These are phyloP conservation scores for Tridacna gigas DNA, from an alignment of 2,888 invertebrate genomes.

Conservation along the genomic window DNA sequence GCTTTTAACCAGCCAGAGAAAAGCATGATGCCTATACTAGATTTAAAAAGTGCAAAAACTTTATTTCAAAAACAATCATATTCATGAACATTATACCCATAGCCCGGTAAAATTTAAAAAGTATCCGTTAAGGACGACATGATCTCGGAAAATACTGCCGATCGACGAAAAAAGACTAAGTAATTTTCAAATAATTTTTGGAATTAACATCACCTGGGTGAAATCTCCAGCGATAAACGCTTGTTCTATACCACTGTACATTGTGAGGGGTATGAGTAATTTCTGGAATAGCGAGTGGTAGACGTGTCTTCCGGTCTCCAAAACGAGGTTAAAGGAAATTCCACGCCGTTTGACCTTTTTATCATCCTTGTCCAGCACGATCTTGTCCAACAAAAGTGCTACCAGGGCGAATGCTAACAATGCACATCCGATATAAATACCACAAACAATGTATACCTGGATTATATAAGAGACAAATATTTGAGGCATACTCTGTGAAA, in stretches of 20 bases:
- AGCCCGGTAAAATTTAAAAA: no score
- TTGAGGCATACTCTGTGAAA: no score
- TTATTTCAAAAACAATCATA: no score
- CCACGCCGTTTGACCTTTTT: conserved; percentile 36
- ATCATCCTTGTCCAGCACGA: conserved; percentile 78
- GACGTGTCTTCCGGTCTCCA: conserved; percentile 93
- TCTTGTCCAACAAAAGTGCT: conserved; percentile 92
- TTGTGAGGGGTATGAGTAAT: conserved; percentile 95
- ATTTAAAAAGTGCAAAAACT: no score
- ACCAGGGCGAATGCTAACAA: conserved; percentile 94
- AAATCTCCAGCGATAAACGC: conserved; percentile 95
- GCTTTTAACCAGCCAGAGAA: no score
- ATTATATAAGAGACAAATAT: neutral
- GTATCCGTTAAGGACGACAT: no score
- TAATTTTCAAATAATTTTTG: no score
- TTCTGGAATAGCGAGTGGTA: conserved; percentile 94
- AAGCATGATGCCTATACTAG: no score
- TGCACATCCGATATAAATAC: conserved; percentile 95
- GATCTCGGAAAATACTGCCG: no score
- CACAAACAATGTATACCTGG: conserved; percentile 92
- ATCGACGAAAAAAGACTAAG: no score
- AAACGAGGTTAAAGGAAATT: conserved; percentile 69
- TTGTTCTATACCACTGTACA: conserved; percentile 99
- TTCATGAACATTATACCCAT: no score
- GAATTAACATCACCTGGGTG: conserved; percentile 84